phyloP scores from a whole-genome alignment of 2,888 invertebrate genomes.

The Sthenelais limicola region DNA sequence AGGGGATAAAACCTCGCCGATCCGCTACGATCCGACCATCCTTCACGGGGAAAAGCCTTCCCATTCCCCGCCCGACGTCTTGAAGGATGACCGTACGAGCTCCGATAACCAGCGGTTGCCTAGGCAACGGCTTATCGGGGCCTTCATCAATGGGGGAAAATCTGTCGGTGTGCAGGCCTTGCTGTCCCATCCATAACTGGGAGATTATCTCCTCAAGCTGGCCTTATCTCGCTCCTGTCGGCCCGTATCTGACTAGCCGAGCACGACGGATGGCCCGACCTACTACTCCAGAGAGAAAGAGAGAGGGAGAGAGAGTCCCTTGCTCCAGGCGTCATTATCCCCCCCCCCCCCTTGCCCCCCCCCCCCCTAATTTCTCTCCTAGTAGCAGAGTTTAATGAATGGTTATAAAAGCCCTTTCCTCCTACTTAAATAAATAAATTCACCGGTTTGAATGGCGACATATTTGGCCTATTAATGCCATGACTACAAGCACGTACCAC shows the following conservation, averaged over 20 bases:
- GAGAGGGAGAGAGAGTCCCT: too few species aligned
- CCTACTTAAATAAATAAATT: too few species aligned
- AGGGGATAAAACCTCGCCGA: too few species aligned
- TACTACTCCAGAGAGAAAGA: too few species aligned
- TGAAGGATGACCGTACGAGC: conserved; percentile 16
- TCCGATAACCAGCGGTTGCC: conserved; percentile 2
- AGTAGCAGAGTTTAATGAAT: too few species aligned
- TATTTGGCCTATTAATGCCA: too few species aligned
- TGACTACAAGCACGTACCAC: too few species aligned
- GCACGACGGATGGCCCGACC: conserved; percentile 27
- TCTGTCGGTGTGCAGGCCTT: neutral
- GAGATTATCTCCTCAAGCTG: conserved; percentile 30
- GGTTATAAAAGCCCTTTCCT: too few species aligned
- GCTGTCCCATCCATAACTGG: conserved; percentile 35
- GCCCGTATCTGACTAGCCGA: conserved; percentile 17
- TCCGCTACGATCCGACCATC: neutral
- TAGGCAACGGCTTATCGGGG: conserved; percentile 29
- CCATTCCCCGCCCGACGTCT: neutral
- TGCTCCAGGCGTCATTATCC: too few species aligned
- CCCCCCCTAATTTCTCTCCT: too few species aligned
- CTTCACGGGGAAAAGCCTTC: neutral
- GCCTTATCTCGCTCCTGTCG: conserved; percentile 29
- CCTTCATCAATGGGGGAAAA: neutral
- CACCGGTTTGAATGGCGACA: too few species aligned
- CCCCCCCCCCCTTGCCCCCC: too few species aligned